A percentile compares a stretch with the other conserved stretches of the same genome.
Conservation (phyloP, 2,888 invertebrate genomes). For the Entomobrya proxima region DNA sequence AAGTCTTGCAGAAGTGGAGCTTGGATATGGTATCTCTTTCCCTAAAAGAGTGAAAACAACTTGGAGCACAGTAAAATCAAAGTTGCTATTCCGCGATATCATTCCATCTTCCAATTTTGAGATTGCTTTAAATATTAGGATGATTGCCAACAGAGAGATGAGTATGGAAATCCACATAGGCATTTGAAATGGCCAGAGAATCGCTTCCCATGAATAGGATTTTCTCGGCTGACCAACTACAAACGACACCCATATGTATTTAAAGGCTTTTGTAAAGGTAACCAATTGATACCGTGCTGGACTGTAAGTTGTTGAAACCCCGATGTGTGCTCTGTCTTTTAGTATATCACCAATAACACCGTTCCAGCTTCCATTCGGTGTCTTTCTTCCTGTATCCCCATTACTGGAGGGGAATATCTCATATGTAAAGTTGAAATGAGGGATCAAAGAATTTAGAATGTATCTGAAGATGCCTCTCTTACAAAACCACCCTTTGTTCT, state of each 20-base stretch:
- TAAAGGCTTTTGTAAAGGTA: not conserved
- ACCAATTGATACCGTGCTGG: not conserved
- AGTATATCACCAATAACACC: constrained; percentile 39
- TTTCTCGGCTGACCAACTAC: constrained; percentile 23
- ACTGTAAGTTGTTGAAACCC: constrained; percentile 19
- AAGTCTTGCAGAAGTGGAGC: not conserved
- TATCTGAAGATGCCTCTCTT: not conserved
- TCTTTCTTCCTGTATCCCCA: constrained; percentile 5
- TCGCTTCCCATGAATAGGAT: constrained; percentile 17
- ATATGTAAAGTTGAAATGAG: constrained; percentile 27
- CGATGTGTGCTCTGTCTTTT: constrained; percentile 4
- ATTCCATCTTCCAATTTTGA: not conserved
- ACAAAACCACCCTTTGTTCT: not conserved
- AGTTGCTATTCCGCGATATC: not conserved
- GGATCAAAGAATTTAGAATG: constrained; percentile 3
- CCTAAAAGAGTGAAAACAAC: constrained; percentile 1
- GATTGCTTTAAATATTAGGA: constrained; percentile 2
- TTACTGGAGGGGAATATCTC: constrained; percentile 2
- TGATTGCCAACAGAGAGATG: not conserved
- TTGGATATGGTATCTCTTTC: not conserved
- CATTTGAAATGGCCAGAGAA: constrained; percentile 14
- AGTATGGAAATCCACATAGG: constrained; percentile 14
- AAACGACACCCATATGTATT: constrained; percentile 30
- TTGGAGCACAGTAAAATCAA: not conserved
- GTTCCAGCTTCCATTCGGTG: constrained; percentile 29